Evolutionary conservation across 2,888 invertebrate species (phyloP), one percentile per base, ranked within the genome.

Genomic region (Heliconius cydno): DNA sequence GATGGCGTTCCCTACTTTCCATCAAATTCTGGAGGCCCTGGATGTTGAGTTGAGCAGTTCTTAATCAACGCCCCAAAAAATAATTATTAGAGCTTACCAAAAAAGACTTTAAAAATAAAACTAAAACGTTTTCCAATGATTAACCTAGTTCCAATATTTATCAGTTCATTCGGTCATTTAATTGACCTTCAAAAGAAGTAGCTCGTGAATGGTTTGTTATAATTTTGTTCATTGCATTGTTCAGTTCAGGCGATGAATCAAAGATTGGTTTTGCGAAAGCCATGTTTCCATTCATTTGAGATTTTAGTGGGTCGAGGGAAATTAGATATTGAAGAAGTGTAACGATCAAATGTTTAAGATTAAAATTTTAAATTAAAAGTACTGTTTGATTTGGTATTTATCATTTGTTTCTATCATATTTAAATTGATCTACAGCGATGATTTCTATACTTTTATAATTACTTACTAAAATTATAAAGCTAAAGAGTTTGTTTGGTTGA

Each of bases 181-280:
- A 86, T 89, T 87, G 91, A 89, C 91, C 91, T 92, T 91, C 87
- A 85, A 80, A 87, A 84, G 80, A 89, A 88, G 85, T 88, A 84
- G 87, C 85, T 83, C 86, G 84, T 84, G 85, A 84, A 80, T 81
- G 77, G 72, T 77, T 80, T 80, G 79, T 77, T 79, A 80, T 82
- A 81, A 81, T 82, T 81, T 77, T 60, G n/a, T 52, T 7, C 60
- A n/a, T 77, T 77, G 57, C 80, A 78, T 81, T 82, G 81, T 82
- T 82, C 76, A 70, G n/a, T 75, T 41, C 79, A 30, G 60, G 13
- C 52, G 73, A 70, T 71, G 80, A 82, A 52, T 82, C 78, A 77
- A 76, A 78, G 81, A 82, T 80, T 79, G 79, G 74, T 79, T 71
- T 79, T 70, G 78, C 79, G 81, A 79, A 79, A 79, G 82, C 73